A percentile compares a stretch with the other conserved stretches of the same genome.
These are phyloP conservation scores for Eilema caniola DNA, from an alignment of 2,888 invertebrate genomes.

Conservation along the genomic window DNA sequence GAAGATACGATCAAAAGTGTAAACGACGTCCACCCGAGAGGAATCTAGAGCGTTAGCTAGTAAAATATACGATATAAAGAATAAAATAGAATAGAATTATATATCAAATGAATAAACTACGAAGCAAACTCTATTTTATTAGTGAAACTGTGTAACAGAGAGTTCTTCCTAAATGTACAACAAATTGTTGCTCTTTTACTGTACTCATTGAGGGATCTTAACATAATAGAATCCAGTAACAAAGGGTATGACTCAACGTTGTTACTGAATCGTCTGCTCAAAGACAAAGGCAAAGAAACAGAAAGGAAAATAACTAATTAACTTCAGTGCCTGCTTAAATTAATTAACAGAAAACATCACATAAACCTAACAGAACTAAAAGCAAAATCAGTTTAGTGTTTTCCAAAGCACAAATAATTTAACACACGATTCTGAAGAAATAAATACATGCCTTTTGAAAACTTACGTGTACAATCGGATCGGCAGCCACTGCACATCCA, in stretches of 20 bases:
- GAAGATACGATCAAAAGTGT: too few relatives aligned
- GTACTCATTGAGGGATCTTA: not conserved
- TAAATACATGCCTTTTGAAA: too few relatives aligned
- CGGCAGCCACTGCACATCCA: too few relatives aligned
- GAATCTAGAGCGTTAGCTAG: too few relatives aligned
- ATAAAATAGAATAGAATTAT: too few relatives aligned
- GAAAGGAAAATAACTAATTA: not conserved
- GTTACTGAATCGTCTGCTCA: not conserved
- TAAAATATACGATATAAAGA: too few relatives aligned
- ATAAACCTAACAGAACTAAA: not conserved
- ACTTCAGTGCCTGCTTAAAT: not conserved
- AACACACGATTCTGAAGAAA: too few relatives aligned
- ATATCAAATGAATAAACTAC: too few relatives aligned
- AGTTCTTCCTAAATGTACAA: not conserved
- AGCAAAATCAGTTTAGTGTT: too few relatives aligned
- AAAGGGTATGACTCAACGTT: slow-evolving; percentile 4
- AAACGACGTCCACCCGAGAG: too few relatives aligned
- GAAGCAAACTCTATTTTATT: not conserved
- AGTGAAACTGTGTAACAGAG: not conserved
- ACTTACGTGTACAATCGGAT: too few relatives aligned
- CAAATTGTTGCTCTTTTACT: not conserved
- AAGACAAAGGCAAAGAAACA: not conserved
- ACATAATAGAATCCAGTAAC: not conserved
- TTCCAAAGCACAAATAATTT: too few relatives aligned
- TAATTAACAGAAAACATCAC: not conserved